Percentiles rank a stretch among this genome's conserved stretches.
phyloP scores from a whole-genome alignment of 2,888 invertebrate species.

The Polymixis lichenea region DNA sequence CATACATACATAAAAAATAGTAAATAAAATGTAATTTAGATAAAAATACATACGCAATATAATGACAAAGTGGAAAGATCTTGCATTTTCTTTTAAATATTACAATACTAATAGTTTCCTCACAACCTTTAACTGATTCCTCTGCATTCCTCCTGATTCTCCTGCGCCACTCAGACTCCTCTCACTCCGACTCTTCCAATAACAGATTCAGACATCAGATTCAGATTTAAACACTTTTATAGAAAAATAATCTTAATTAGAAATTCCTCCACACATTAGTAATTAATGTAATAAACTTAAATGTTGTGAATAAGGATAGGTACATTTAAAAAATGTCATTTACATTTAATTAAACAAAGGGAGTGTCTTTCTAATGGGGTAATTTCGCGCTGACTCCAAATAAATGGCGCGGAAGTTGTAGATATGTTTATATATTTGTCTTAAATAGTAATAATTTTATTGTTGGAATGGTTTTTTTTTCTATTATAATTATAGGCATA shows the following conservation, averaged over 20 bases:
- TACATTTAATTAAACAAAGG: slow-evolving; percentile 55
- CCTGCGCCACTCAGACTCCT: not conserved
- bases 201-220: no score
- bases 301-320: slow-evolving; percentile 24
- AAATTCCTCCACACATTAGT: slow-evolving; percentile 25
- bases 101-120: no score
- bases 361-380: slow-evolving; percentile 40
- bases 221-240: not conserved
- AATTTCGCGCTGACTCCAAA: slow-evolving; percentile 41
- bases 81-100: no score
- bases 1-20: no score
- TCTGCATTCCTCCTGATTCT: not conserved
- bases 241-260: slow-evolving; percentile 11
- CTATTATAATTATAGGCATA: no score
- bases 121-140: no score
- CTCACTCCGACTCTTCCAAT: no score
- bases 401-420: slow-evolving; percentile 29
- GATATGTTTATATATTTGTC: slow-evolving; percentile 32
- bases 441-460: no score
- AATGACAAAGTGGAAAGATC: no score
- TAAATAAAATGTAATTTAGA: no score
- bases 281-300: slow-evolving; percentile 7
- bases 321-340: slow-evolving; percentile 44
- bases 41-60: no score
- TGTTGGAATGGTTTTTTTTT: no score